Conservation (phyloP, 2,113 vertebrate species). For the Atherinomorus stipes region DNA sequence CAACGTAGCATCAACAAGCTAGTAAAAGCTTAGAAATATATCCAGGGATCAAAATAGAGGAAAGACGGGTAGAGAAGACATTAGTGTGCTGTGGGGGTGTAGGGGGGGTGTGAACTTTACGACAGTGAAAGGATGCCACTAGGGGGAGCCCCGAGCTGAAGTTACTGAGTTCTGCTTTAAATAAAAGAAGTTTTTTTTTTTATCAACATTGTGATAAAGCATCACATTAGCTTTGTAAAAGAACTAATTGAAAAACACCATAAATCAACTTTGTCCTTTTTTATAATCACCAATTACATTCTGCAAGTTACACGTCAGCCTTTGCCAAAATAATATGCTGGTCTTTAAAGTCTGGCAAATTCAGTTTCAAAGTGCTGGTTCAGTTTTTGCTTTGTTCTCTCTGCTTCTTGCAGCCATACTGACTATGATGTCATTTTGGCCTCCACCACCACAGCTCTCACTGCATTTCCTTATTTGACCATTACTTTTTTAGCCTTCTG, state of each 20-base stretch:
- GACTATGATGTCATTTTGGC: not conserved
- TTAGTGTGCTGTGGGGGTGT: too few species aligned
- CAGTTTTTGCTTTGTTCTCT: not conserved
- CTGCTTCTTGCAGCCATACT: not conserved
- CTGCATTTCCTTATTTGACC: not conserved
- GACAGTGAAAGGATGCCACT: too few species aligned
- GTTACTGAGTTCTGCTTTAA: too few species aligned
- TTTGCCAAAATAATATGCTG: not conserved
- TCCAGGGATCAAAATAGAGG: too few species aligned
- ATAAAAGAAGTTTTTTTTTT: too few species aligned
- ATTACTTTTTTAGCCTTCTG: conserved; percentile 1
- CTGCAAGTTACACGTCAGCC: not conserved
- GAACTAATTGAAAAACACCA: not conserved
- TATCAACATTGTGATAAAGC: too few species aligned
- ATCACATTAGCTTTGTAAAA: conserved; percentile 14
- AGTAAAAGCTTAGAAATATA: too few species aligned
- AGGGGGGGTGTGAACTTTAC: too few species aligned
- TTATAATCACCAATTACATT: not conserved
- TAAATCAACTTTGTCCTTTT: not conserved
- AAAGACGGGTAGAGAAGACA: too few species aligned
- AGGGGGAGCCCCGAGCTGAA: too few species aligned
- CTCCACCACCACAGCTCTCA: not conserved
- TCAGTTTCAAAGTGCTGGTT: not conserved
- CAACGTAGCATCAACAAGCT: too few species aligned
- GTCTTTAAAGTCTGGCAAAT: not conserved